A percentile compares a stretch with the other conserved stretches of the same genome.
phyloP scores from a whole-genome alignment of 2,888 invertebrate genomes.

The Caenorhabditis sp. region DNA sequence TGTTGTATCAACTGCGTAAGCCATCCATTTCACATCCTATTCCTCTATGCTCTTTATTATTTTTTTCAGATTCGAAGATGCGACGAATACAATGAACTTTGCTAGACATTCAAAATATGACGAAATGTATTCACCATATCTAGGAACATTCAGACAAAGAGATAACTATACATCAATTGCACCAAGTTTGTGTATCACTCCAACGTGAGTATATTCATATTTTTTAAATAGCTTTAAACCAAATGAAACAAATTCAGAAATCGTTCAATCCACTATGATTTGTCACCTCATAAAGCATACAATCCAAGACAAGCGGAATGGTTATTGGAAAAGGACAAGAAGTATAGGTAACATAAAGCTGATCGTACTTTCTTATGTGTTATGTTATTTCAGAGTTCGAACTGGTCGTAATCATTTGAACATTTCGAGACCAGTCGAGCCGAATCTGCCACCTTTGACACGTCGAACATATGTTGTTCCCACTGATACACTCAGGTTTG shows the following conservation, averaged over 20 bases:
- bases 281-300: constrained; percentile 61
- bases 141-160: constrained; percentile 52
- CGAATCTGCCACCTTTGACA: constrained; percentile 47
- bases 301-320: constrained; percentile 64
- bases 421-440: constrained; percentile 36
- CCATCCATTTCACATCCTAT: not conserved
- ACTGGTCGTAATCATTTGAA: constrained; percentile 28
- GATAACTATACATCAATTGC: constrained; percentile 55
- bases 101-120: constrained; percentile 51
- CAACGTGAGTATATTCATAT: constrained; percentile 18
- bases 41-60: not conserved
- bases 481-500: constrained; percentile 44
- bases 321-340: constrained; percentile 52
- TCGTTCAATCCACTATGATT: constrained; percentile 53
- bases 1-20: constrained; percentile 52
- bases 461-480: constrained; percentile 43
- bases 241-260: constrained; percentile 48
- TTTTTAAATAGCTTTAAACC: not conserved
- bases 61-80: constrained; percentile 36
- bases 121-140: constrained; percentile 53
- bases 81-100: constrained; percentile 37
- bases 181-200: constrained; percentile 50
- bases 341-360: constrained; percentile 20
- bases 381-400: constrained; percentile 22
- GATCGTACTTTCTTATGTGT: not conserved